Evolutionary conservation across 2,113 vertebrate species (phyloP).

Genomic region (Dromiciops gliroides): DNA sequence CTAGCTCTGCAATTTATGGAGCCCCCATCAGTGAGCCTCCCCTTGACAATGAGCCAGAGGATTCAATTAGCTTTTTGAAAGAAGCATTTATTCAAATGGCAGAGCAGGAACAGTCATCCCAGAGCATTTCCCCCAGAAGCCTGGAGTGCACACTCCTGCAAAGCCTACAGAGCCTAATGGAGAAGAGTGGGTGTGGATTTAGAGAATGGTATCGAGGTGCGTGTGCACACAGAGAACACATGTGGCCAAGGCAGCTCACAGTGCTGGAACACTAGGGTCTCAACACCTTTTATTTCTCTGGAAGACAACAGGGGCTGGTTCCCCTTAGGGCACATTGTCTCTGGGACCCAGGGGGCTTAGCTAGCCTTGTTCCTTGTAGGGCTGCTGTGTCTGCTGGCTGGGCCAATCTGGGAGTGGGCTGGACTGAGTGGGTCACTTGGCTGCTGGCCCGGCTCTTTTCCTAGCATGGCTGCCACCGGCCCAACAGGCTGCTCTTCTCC

Average conservation of each 20-base stretch:
- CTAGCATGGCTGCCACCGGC: too few species aligned
- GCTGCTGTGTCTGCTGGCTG: background rate
- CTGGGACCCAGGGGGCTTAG: background rate
- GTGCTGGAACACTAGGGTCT: too few species aligned
- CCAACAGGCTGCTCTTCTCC: too few species aligned
- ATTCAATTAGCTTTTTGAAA: background rate
- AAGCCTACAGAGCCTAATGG: background rate
- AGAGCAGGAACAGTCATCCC: background rate
- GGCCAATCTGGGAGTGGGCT: background rate
- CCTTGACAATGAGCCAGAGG: background rate
- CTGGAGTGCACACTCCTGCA: background rate
- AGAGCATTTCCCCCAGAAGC: background rate
- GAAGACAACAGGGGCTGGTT: too few species aligned
- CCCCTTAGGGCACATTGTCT: too few species aligned
- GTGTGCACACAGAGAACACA: too few species aligned
- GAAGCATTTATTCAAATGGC: background rate
- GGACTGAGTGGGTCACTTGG: too few species aligned
- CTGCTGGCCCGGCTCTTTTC: background rate
- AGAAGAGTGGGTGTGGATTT: background rate
- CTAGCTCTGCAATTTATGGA: background rate
- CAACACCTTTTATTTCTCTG: too few species aligned
- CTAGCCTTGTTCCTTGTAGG: too few species aligned
- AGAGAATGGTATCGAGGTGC: too few species aligned
- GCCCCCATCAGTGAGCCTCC: background rate
- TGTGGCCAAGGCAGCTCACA: too few species aligned